Evolutionary conservation across 2,888 invertebrate genomes (phyloP), one percentile per base, ranked within the genome.

Genomic region (Dicyrtomina minuta): DNA sequence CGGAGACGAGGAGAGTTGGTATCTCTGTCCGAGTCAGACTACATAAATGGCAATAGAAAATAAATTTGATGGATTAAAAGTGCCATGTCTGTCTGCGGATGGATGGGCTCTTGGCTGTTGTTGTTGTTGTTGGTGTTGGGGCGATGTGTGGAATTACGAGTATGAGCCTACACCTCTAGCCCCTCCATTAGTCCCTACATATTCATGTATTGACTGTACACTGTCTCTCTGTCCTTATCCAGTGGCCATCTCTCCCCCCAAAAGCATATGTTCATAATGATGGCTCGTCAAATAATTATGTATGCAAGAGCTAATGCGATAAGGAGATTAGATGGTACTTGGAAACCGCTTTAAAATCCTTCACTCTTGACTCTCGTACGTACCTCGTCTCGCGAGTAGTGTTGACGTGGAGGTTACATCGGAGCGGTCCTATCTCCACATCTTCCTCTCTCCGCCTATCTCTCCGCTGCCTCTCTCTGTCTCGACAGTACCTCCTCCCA

Each of bases 271-370:
- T 46, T 62, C 46, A n/a, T 68, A 71, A 71, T 68, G 71, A 71
- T 60, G 71, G 68, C 67, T 62, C 66, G 71, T 71, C 71, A 71
- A 71, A 68, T 71, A 71, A 68, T 68, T 68, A 65, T 59, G 68
- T 65, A 68, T 65, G 65, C 65, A 61, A 66, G 60, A 66, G 64
- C 66, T 66, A 65, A 66, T 68, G 65, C 64, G 71, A 71, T 71
- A 71, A 71, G 60, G 53, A 68, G 68, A 71, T 71, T 71, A 71
- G 71, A 71, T 71, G 71, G 71, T 65, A 68, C 68, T 71, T 71
- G 55, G 56, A 67, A 70, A 70, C 66, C 67, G 62, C 70, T 70
- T 62, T 55, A 66, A 66, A 66, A 59, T 67, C 62, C 62, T 67
- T 70, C 60, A 58, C 62, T 55, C 15, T 27, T 10, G 33, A 56